These are phyloP conservation scores for Protonemura montana DNA, from an alignment of 2,888 invertebrate species.

Conservation along the genomic window DNA sequence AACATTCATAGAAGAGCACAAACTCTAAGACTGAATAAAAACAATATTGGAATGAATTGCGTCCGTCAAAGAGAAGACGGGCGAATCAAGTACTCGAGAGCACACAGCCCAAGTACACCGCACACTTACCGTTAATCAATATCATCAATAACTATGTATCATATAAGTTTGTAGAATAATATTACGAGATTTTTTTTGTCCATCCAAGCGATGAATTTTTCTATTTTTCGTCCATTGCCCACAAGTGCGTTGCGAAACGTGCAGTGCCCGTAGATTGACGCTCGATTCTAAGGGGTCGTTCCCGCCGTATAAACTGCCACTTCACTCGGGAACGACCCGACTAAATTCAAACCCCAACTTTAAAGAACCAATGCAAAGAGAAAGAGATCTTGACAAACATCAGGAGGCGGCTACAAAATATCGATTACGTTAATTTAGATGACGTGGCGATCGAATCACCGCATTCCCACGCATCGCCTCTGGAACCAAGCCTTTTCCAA, in stretches of 20 bases:
- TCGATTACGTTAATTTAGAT: neutral
- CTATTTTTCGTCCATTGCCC: neutral
- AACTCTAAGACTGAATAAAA: slow-evolving; percentile 13
- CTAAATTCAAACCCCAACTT: neutral
- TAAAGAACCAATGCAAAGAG: neutral
- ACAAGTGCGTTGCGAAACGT: neutral
- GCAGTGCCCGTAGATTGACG: neutral
- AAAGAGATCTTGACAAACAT: neutral
- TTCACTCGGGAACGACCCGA: neutral
- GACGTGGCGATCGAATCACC: neutral
- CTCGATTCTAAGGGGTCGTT: neutral
- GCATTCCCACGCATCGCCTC: too few relatives aligned
- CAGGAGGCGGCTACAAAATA: neutral
- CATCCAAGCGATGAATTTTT: slow-evolving; percentile 16
- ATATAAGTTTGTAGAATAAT: neutral
- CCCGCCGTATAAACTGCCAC: neutral
- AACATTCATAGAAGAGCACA: neutral
- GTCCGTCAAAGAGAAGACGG: neutral
- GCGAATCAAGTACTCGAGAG: neutral
- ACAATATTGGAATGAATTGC: slow-evolving; percentile 22
- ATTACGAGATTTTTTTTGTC: slow-evolving; percentile 14
- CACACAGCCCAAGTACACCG: neutral
- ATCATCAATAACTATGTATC: neutral
- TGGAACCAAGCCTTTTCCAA: too few relatives aligned
- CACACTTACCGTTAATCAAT: neutral